These are phyloP conservation scores for Drosophila fungiperda DNA, from an alignment of 2,888 invertebrate species.

Conservation along the genomic window DNA sequence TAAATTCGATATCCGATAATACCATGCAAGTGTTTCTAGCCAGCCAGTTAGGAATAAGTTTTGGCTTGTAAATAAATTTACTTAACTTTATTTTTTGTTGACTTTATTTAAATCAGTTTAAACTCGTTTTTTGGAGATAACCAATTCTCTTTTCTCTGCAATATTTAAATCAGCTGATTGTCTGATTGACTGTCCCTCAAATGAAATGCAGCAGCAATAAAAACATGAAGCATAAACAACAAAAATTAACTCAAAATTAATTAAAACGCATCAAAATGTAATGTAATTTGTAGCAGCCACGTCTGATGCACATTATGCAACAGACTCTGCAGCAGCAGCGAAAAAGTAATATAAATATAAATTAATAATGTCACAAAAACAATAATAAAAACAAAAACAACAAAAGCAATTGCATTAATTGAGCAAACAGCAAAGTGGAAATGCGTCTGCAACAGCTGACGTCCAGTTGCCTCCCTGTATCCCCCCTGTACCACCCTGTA, in stretches of 20 bases:
- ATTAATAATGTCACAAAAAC: constrained; percentile 73
- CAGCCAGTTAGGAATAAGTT: no score
- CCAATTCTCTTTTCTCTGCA: not conserved
- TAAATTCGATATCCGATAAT: no score
- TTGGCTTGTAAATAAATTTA: not conserved
- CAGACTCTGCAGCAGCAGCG: constrained; percentile 30
- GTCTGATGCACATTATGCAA: constrained; percentile 56
- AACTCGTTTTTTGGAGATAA: not conserved
- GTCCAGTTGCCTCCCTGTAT: constrained; percentile 2
- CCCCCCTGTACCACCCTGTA: not conserved
- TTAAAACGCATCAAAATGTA: constrained; percentile 81
- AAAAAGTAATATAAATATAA: constrained; percentile 76
- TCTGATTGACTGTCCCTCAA: constrained; percentile 2
- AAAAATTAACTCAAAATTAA: constrained; percentile 84
- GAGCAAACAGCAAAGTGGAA: constrained; percentile 78
- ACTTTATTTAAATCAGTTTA: not conserved
- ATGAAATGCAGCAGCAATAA: constrained; percentile 11
- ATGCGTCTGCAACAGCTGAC: constrained; percentile 64
- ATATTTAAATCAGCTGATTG: constrained; percentile 6
- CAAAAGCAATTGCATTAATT: constrained; percentile 79
- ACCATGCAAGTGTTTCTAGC: no score
- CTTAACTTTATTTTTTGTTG: not conserved
- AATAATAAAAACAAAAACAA: constrained; percentile 33
- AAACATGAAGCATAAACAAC: constrained; percentile 14
- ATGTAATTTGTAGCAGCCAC: constrained; percentile 61